These are phyloP conservation scores for Bombus superbus DNA, from an alignment of 1,140 invertebrate species.

Conservation along the genomic window DNA sequence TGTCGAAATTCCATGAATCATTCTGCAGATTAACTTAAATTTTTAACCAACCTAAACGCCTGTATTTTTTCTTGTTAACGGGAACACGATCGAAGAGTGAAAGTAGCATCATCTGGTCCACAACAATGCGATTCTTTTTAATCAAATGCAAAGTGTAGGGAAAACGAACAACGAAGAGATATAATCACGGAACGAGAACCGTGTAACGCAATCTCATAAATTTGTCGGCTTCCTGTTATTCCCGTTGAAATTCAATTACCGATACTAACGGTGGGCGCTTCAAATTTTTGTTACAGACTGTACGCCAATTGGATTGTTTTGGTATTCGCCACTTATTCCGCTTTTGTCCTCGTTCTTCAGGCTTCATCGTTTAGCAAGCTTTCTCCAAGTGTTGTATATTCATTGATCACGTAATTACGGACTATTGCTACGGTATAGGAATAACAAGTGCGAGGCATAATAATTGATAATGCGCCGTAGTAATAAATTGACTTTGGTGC, in stretches of 20 bases:
- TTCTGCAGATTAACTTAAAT: neutral
- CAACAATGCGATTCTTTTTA: slow-evolving; percentile 42
- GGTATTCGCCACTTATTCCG: slow-evolving; percentile 40
- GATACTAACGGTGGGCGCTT: slow-evolving; percentile 26
- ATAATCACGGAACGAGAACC: slow-evolving; percentile 56
- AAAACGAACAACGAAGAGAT: slow-evolving; percentile 54
- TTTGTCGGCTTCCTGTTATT: slow-evolving; percentile 65
- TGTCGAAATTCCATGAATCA: neutral
- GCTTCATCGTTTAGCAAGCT: neutral
- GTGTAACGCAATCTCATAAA: slow-evolving; percentile 65
- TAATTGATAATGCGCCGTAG: no score
- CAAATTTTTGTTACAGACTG: slow-evolving; percentile 57
- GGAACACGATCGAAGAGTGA: slow-evolving; percentile 14
- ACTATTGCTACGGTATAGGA: neutral
- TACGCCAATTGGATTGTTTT: slow-evolving; percentile 47
- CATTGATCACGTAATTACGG: neutral
- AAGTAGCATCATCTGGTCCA: slow-evolving; percentile 31
- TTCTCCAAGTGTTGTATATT: neutral
- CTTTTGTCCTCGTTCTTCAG: slow-evolving; percentile 37
- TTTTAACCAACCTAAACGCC: neutral
- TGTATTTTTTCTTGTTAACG: neutral
- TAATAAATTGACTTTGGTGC: no score
- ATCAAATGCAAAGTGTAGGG: slow-evolving; percentile 60
- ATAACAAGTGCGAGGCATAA: neutral
- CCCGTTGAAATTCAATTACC: slow-evolving; percentile 66